Base-by-base conservation (phyloP, 2,888 invertebrate genomes). In the Drosophila prolongata region DNA sequence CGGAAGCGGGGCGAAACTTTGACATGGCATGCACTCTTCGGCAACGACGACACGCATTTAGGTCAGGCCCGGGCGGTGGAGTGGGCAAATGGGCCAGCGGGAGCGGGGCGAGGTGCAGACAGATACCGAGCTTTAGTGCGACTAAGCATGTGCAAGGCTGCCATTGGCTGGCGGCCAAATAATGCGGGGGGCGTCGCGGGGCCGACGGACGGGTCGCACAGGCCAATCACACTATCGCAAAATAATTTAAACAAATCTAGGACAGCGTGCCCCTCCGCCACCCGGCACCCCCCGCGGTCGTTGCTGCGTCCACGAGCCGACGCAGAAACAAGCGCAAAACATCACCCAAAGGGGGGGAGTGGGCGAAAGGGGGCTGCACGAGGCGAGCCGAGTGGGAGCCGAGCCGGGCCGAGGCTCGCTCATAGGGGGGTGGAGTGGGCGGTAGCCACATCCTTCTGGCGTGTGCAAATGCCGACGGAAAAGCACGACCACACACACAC, bases 171-270 rank as follows among this genome's bases (percentile, higher is more conserved):
- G 80, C 67, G 67, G 70, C 66, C 78, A 76, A 78, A 80, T 71
- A 75, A 73, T 73, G 76, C 81, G 77, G 67, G 38, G 53, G 16
- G 46, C 24, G 24, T 24, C 24, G 19, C 34, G 53, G 65, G 37
- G 42, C 24, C 24, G 24, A 24, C 52, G 56, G 24, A 55, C 64
- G 68, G 62, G 47, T 27, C 55, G 58, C 82, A 86, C 89, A 92
- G 90, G 91, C 91, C 91, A 91, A 91, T 91, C 92, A 92, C 91
- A 91, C 91, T 91, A 91, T 91, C 91, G 91, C 90, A 91, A 90
- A 66, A 91, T 89, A 89, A 88, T 91, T 91, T 89, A 90, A 91
- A 91, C 91, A 92, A 91, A 91, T 90, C 91, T 92, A 91, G 91
- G 91, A 90, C 92, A 91, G 77, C 85, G 78, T 14, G 38, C 14